Base-by-base conservation (phyloP, 2,888 invertebrate genomes). In the Morpho achilles region DNA sequence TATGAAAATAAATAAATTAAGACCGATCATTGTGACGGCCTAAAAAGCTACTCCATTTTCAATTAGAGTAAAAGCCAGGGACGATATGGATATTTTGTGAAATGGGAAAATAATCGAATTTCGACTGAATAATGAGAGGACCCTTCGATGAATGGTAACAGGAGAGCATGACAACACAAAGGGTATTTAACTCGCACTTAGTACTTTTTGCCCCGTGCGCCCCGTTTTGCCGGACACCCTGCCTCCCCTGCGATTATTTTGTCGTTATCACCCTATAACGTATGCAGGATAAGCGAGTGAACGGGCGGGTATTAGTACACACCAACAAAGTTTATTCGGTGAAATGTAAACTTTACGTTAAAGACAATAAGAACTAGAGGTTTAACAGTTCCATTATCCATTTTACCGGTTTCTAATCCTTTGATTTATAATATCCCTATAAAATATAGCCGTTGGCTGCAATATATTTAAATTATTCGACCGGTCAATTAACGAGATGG, bases 31-130 rank as follows among this genome's bases (percentile, higher is more conserved):
- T 73, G 70, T 78, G 75, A 77, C 78, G 76, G 72, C 77, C 81
- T 72, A 77, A 82, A 59, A 78, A 74, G 71, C 72, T 73, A 76
- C 76, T 78, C 84, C 83, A 75, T 84, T 86, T 84, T 82, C 87
- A 90, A 90, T 89, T 90, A 87, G 74, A 86, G 69, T 84, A 75
- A 89, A 82, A 88, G 87, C 86, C 72, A 77, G 84, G 87, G 84
- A 82, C 85, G 87, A 83, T 88, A 87, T 88, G 87, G 88, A 89
- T 90, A 88, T 89, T 88, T 86, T 84, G 79, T 76, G 76, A 86
- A 87, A 90, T 89, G 89, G 90, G 89, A 87, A 89, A 84, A 88
- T 90, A 90, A 89, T 90, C 90, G 85, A 90, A 88, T 90, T 89
- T 85, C 77, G 74, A 75, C 87, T 85, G 88, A 90, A 90, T 90